Percentiles rank a stretch among this genome's conserved stretches.
Conservation (phyloP, 2,797 vertebrate species). For the Poecilia wingei region DNA sequence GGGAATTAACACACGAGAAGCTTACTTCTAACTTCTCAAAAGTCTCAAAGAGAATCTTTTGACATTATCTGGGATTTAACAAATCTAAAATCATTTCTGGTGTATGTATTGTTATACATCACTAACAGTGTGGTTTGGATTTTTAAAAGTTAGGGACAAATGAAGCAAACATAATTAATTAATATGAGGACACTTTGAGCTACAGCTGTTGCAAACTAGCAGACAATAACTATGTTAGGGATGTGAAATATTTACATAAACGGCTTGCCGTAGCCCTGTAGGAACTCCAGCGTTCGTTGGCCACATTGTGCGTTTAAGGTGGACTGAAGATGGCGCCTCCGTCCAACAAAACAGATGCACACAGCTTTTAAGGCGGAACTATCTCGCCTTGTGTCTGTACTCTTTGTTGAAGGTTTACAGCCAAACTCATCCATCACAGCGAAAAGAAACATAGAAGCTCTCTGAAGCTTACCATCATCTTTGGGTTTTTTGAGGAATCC, state of each 20-base stretch:
- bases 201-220: background rate
- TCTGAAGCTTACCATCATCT: too few relatives aligned
- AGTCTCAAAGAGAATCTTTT: background rate
- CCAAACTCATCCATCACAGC: background rate
- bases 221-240: background rate
- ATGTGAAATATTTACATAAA: background rate
- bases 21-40: background rate
- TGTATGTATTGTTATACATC: background rate
- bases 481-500: background rate
- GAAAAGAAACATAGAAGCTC: constrained; percentile 4
- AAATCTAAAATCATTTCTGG: background rate
- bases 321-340: constrained; percentile 74
- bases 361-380: constrained; percentile 73
- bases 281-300: constrained; percentile 82
- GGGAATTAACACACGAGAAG: background rate
- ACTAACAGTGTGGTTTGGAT: background rate
- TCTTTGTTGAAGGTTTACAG: constrained; percentile 60
- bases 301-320: constrained; percentile 84
- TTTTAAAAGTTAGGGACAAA: background rate
- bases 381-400: constrained; percentile 15
- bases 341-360: constrained; percentile 46
- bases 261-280: constrained; percentile 72
- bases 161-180: background rate
- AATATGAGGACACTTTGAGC: background rate
- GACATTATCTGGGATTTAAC: background rate